Evolutionary conservation across 2,113 vertebrate species (phyloP), one percentile per base, ranked within the genome.

Genomic region (Halichoeres trimaculatus): DNA sequence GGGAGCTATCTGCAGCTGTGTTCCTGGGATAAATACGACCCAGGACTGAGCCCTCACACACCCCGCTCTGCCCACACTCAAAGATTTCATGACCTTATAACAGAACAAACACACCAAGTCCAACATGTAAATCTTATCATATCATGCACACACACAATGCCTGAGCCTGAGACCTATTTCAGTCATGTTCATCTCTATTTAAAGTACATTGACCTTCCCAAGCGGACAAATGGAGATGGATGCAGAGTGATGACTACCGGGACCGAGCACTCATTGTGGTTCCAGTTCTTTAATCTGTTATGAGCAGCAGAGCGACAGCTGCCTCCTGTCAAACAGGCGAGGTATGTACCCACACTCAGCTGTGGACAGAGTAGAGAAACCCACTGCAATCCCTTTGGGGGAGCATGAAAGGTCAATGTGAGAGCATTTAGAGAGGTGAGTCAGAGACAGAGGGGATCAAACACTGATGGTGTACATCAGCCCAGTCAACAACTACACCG

Each of bases 321-420:
- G 91, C 81, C 75, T 19, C 68, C 66, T 53, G 38, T 64, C 76
- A 76, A 78, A 77, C 70, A 81, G 76, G 51, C 70, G 20, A 52
- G 80, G 70, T 55, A 82, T 84, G 84, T 45, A 26, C 51, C 52
- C 40, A 69, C 51, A 14, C 56, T 61, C 58, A 62, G 58, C 45
- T 76, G 47, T 24, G 54, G 55, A 66, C 53, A 47, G 59, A 70
- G 24, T 23, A 30, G 80, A 73, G 53, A 55, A 24, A 34, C 70
- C 48, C 76, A 67, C 68, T 59, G 73, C 38, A 67, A 57, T 74
- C 81, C 59, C 82, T 75, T 47, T 35, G 59, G 86, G 86, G 54
- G 64, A 63, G 36, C 11, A 57, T 64, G 14, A 89, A 93, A 91
- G 92, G 90, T 92, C 90, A 91, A 47, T 7, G 19, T 30, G 26